phyloP scores from a whole-genome alignment of 2,113 vertebrate genomes.

The Crotophaga sulcirostris region DNA sequence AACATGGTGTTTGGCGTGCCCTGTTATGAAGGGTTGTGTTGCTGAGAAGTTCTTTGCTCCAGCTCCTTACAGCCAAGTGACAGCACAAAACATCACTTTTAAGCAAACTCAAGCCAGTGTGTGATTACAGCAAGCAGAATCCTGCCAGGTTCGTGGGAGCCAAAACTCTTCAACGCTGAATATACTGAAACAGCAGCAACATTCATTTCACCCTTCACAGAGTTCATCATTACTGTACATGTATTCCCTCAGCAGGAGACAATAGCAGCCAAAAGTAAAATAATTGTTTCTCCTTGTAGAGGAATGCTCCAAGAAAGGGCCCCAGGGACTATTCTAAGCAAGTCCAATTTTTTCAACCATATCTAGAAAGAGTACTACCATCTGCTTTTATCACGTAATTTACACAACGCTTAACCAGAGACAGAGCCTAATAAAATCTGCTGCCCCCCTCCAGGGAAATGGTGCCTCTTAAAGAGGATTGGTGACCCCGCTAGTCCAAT shows the following conservation, averaged over 20 bases:
- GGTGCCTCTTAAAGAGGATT: background rate
- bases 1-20: background rate
- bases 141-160: background rate
- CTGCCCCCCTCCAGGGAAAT: background rate
- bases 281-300: slow-evolving; percentile 19
- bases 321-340: slow-evolving; percentile 5
- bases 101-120: background rate
- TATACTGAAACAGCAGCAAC: background rate
- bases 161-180: background rate
- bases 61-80: background rate
- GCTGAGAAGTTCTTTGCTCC: background rate
- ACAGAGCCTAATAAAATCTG: background rate
- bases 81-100: background rate
- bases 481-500: background rate
- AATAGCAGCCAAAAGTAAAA: slow-evolving; percentile 15
- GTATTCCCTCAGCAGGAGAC: background rate
- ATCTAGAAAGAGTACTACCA: background rate
- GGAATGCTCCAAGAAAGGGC: slow-evolving; percentile 1
- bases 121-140: background rate
- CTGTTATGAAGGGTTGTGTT: background rate
- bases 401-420: slow-evolving; percentile 15
- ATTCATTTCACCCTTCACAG: slow-evolving; percentile 2
- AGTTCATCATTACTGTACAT: background rate
- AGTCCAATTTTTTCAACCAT: slow-evolving; percentile 8
- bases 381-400: slow-evolving; percentile 43